Conservation (phyloP, 2,797 vertebrate genomes). For the Aulostomus chinensis region DNA sequence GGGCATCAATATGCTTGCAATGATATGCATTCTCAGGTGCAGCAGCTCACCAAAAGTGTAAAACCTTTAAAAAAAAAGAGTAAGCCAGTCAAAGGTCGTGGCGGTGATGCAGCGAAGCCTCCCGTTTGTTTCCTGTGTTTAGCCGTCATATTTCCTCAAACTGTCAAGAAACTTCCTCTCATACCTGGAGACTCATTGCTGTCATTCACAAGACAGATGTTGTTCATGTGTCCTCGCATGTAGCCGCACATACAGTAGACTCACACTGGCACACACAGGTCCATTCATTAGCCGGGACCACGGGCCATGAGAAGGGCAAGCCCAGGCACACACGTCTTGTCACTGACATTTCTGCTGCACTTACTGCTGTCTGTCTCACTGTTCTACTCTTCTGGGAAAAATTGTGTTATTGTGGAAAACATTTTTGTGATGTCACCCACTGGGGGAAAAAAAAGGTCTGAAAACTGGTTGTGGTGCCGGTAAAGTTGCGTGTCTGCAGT, state of each 20-base stretch:
- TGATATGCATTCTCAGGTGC: too few relatives aligned
- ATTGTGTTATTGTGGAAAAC: constrained; percentile 24
- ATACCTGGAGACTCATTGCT: constrained; percentile 5
- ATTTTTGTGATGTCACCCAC: constrained; percentile 30
- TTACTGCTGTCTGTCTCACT: constrained; percentile 11
- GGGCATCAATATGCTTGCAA: too few relatives aligned
- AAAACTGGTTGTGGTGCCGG: too few relatives aligned
- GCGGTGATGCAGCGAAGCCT: constrained; percentile 8
- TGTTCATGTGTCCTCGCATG: constrained; percentile 34
- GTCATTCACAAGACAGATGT: constrained; percentile 30
- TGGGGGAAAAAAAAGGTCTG: too few relatives aligned
- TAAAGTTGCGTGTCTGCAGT: too few relatives aligned
- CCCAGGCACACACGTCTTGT: constrained; percentile 36
- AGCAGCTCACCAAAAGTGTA: too few relatives aligned
- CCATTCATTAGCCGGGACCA: constrained; percentile 48
- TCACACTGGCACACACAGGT: constrained; percentile 28
- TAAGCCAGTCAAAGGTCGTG: constrained; percentile 33
- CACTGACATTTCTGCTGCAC: constrained; percentile 31
- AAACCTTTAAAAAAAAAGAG: too few relatives aligned
- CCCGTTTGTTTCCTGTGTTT: constrained; percentile 37
- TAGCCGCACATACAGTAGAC: constrained; percentile 37
- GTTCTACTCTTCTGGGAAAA: constrained; percentile 14
- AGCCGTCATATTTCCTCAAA: constrained; percentile 40
- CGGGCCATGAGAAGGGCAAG: constrained; percentile 46
- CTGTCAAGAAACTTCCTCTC: constrained; percentile 40